Conservation (phyloP, 2,888 invertebrate genomes). For the Coelinius sp. region DNA sequence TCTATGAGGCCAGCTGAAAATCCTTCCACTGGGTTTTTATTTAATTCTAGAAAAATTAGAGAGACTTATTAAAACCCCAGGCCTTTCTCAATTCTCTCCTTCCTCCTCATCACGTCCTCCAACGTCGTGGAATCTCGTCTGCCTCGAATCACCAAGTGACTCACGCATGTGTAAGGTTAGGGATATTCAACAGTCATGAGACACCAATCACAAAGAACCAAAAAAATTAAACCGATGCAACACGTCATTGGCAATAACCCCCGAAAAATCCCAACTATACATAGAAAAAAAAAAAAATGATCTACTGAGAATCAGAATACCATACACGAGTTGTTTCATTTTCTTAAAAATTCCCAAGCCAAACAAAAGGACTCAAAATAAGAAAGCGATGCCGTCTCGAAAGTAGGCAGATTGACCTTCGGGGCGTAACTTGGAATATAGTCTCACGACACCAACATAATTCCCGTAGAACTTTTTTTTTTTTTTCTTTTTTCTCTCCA, state of each 20-base stretch:
- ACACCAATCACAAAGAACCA: not conserved
- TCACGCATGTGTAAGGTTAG: conserved; percentile 5
- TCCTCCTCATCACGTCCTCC: not conserved
- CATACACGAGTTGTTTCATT: not conserved
- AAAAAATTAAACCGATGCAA: not conserved
- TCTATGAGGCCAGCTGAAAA: conserved; percentile 99
- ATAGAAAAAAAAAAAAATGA: not conserved
- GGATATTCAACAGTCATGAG: not conserved
- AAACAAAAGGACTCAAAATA: conserved; percentile 9
- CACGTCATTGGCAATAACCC: not conserved
- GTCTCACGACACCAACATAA: conserved; percentile 14
- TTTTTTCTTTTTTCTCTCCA: not conserved
- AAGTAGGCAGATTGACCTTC: conserved; percentile 43
- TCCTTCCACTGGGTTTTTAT: conserved; percentile 99
- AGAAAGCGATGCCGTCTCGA: conserved; percentile 15
- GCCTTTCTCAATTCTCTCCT: not conserved
- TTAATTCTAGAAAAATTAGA: conserved; percentile 81
- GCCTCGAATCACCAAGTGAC: not conserved
- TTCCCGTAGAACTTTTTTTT: not conserved
- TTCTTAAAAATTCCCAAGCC: not conserved
- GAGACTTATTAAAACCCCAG: not conserved
- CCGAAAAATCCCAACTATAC: not conserved
- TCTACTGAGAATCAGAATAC: too few species aligned
- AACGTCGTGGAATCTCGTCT: not conserved
- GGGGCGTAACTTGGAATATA: conserved; percentile 16